Conservation (phyloP, 2,888 invertebrate genomes). For the Ormyrus labotus region DNA sequence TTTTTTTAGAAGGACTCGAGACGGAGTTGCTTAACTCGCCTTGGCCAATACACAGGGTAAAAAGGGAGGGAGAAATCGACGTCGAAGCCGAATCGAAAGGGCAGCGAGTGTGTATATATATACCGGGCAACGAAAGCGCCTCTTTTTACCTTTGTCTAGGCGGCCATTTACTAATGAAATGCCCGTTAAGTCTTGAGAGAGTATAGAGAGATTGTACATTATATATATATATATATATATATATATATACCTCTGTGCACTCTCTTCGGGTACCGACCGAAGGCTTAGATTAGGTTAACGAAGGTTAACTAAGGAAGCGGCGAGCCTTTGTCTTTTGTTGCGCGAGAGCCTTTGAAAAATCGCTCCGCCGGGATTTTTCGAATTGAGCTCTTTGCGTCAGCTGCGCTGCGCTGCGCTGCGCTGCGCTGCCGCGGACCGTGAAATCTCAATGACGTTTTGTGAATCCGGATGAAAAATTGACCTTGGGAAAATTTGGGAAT, state of each 20-base stretch:
- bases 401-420: neutral
- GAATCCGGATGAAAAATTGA: constrained; percentile 30
- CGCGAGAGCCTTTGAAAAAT: constrained; percentile 36
- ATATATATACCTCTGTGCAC: constrained; percentile 31
- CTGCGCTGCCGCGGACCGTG: too few species aligned
- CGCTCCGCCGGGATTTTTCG: constrained; percentile 24
- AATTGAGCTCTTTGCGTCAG: constrained; percentile 8
- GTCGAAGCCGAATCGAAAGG: constrained; percentile 27
- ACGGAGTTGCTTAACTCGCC: constrained; percentile 38
- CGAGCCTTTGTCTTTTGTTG: constrained; percentile 47
- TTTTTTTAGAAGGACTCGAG: constrained; percentile 40
- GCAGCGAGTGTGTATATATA: neutral
- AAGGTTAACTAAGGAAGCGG: constrained; percentile 49
- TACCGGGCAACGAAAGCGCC: neutral
- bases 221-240: neutral
- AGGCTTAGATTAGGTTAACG: constrained; percentile 51
- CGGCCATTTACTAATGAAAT: constrained; percentile 55
- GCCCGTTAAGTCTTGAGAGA: constrained; percentile 34
- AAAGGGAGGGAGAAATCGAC: constrained; percentile 32
- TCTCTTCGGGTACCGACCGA: constrained; percentile 22
- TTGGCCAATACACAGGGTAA: constrained; percentile 37
- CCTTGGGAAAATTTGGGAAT: neutral
- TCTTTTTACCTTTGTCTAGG: constrained; percentile 50
- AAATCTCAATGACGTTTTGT: constrained; percentile 3
- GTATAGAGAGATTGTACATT: neutral